A percentile compares a stretch with the other conserved stretches of the same genome.
Evolutionary conservation across 2,888 invertebrate genomes (phyloP).

Genomic region (Hirtodrosophila histrioides): DNA sequence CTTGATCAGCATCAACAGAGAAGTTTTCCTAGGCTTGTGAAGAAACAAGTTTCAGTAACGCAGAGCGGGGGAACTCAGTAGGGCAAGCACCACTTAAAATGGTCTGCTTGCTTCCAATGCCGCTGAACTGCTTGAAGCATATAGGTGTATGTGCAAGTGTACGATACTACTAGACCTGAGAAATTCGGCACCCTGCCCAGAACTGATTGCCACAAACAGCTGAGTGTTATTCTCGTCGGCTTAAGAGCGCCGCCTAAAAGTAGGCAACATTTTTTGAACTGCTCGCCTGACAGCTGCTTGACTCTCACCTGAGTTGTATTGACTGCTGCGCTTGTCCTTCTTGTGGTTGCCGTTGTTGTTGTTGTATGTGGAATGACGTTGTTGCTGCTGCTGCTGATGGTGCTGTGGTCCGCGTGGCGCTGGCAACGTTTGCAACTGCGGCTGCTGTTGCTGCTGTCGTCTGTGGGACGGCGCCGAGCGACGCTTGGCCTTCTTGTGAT

Average conservation of each 20-base stretch:
- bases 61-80: too few species aligned
- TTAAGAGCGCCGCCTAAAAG: conserved; percentile 2
- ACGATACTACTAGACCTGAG: too few species aligned
- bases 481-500: conserved; percentile 82
- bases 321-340: conserved; percentile 80
- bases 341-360: conserved; percentile 66
- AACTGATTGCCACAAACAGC: too few species aligned
- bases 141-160: too few species aligned
- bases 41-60: too few species aligned
- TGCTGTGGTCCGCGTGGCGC: conserved; percentile 60
- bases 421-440: conserved; percentile 62
- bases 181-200: too few species aligned
- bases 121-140: too few species aligned
- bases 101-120: too few species aligned
- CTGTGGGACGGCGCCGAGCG: conserved; percentile 71
- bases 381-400: conserved; percentile 55
- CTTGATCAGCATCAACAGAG: too few species aligned
- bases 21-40: too few species aligned
- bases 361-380: conserved; percentile 75
- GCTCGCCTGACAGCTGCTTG: background rate
- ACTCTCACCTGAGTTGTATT: conserved; percentile 83
- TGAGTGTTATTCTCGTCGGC: too few species aligned
- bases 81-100: too few species aligned
- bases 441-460: conserved; percentile 53
- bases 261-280: conserved; percentile 11